A percentile compares a stretch with the other conserved stretches of the same genome.
Conservation (phyloP, 2,113 vertebrate species). For the Monopterus albus region DNA sequence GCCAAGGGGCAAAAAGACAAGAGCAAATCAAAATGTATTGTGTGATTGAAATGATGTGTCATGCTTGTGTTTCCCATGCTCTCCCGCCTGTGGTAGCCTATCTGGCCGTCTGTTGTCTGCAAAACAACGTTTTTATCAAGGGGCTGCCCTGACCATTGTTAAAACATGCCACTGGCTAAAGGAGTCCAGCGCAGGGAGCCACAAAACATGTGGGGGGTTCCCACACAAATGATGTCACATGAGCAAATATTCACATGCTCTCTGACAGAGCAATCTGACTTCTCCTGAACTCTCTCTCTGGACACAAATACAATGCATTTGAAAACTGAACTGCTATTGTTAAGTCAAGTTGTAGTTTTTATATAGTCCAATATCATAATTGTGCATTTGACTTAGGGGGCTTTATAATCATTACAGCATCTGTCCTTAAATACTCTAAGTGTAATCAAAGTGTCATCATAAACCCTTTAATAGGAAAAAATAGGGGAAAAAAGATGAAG, state of each 20-base stretch:
- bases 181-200: conserved; percentile 14
- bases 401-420: too few species aligned
- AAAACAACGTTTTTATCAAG: conserved; percentile 51
- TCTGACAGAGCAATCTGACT: background rate
- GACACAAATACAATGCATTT: background rate
- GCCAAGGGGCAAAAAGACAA: conserved; percentile 1
- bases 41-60: conserved; percentile 35
- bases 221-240: conserved; percentile 18
- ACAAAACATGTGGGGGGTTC: conserved; percentile 18
- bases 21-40: conserved; percentile 25
- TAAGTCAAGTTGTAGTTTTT: too few species aligned
- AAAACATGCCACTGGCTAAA: conserved; percentile 43
- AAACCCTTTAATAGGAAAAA: too few species aligned
- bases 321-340: background rate
- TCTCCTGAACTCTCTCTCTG: background rate
- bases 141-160: conserved; percentile 29
- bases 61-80: conserved; percentile 12
- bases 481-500: too few species aligned
- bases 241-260: background rate
- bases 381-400: too few species aligned
- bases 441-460: too few species aligned
- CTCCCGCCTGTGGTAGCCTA: conserved; percentile 9
- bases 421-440: too few species aligned
- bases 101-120: conserved; percentile 44
- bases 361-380: too few species aligned